A percentile compares a stretch with the other conserved stretches of the same genome.
Evolutionary conservation across 2,888 invertebrate species (phyloP).

Genomic region (Drosophila yooni): DNA sequence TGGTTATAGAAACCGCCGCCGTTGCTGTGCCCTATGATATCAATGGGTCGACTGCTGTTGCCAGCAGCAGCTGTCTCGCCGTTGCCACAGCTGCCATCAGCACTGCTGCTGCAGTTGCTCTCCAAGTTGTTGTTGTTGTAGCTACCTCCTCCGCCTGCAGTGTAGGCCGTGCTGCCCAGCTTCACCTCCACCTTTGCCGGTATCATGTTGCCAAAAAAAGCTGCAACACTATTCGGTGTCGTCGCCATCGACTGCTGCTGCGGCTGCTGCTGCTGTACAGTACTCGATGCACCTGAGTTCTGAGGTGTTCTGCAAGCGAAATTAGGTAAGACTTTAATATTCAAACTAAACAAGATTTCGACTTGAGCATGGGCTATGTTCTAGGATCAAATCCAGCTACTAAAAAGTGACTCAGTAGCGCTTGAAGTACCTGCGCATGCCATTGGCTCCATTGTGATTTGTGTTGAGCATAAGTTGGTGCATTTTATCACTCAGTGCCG

Average conservation of each 20-base stretch:
- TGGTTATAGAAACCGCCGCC: conserved; percentile 54
- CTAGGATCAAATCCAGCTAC: neutral
- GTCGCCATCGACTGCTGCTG: conserved; percentile 51
- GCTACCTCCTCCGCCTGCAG: conserved; percentile 15
- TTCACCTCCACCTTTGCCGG: conserved; percentile 84
- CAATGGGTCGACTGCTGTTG: conserved; percentile 79
- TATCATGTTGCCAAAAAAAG: conserved; percentile 84
- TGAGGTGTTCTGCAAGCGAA: conserved; percentile 67
- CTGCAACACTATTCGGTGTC: conserved; percentile 77
- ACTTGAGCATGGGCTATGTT: neutral
- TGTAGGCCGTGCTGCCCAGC: conserved; percentile 61
- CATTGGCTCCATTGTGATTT: conserved; percentile 67
- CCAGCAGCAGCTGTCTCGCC: conserved; percentile 35
- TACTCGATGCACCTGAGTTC: conserved; percentile 65
- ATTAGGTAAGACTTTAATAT: neutral
- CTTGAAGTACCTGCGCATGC: conserved; percentile 44
- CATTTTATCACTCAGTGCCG: conserved; percentile 80
- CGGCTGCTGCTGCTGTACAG: conserved; percentile 39
- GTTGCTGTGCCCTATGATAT: conserved; percentile 70
- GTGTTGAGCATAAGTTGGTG: conserved; percentile 81
- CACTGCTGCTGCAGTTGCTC: conserved; percentile 72
- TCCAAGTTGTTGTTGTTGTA: conserved; percentile 51
- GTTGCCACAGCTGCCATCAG: conserved; percentile 54
- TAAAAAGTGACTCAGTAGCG: neutral
- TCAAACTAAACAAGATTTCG: neutral